phyloP scores from a whole-genome alignment of 2,888 invertebrate species.

The Acleris cristana region DNA sequence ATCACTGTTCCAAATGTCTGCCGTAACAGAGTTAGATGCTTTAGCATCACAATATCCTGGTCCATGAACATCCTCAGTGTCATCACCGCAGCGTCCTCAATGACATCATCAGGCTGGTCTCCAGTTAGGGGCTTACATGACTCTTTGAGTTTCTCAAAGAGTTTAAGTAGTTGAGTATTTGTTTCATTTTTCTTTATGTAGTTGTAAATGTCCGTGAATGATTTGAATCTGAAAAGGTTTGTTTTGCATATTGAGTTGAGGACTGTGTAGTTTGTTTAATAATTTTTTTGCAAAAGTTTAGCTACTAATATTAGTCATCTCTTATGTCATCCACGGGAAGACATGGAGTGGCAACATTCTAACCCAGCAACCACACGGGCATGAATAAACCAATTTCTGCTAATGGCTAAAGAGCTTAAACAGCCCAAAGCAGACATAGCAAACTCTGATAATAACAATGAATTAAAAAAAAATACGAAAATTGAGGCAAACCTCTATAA shows the following conservation, averaged over 20 bases:
- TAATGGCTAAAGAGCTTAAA: no score
- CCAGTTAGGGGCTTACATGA: constrained; percentile 72
- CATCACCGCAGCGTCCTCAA: constrained; percentile 86
- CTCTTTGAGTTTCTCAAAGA: constrained; percentile 59
- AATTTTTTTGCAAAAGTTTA: no score
- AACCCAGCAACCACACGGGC: no score
- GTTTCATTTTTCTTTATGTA: constrained; percentile 69
- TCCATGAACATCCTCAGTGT: constrained; percentile 85
- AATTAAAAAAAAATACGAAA: no score
- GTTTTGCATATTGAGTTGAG: constrained; percentile 12
- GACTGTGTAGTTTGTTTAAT: no score
- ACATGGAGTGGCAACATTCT: no score
- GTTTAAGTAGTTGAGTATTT: constrained; percentile 60
- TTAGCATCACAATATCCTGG: constrained; percentile 82
- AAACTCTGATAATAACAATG: no score
- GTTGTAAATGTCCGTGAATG: constrained; percentile 77
- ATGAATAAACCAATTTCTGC: no score
- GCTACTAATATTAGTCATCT: no score
- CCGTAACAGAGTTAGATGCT: constrained; percentile 82
- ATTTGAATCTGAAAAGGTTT: constrained; percentile 67
- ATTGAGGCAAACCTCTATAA: no score
- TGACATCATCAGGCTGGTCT: constrained; percentile 83
- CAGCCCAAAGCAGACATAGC: no score
- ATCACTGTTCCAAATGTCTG: constrained; percentile 85
- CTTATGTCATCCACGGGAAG: no score